phyloP scores from a whole-genome alignment of 2,113 vertebrate species.

The Pipa parva region DNA sequence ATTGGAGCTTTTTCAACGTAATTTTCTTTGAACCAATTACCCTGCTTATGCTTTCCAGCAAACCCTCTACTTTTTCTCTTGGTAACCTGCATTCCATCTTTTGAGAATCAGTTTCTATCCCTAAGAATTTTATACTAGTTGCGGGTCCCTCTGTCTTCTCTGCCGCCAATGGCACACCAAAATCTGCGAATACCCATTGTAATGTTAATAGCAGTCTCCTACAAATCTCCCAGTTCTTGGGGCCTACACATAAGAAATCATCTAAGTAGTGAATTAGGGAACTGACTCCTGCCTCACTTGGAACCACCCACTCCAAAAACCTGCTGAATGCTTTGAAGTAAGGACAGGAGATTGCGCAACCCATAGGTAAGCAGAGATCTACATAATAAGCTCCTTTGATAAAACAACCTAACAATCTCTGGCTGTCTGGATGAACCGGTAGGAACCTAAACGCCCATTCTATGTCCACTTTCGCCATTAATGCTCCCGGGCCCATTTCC shows the following conservation, averaged over 20 bases:
- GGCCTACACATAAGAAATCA: neutral
- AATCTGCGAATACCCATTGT: too few species aligned
- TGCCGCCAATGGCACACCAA: neutral
- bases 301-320: neutral
- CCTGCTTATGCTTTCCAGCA: too few species aligned
- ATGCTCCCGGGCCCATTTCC: fast-evolving
- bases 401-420: neutral
- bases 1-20: too few species aligned
- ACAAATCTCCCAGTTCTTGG: too few species aligned
- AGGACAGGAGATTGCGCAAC: neutral
- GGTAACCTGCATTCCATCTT: too few species aligned
- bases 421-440: neutral
- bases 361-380: too few species aligned
- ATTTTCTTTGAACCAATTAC: too few species aligned
- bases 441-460: neutral
- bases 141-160: too few species aligned
- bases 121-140: too few species aligned
- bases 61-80: too few species aligned
- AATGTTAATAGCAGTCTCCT: too few species aligned
- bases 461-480: neutral
- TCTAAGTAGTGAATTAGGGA: neutral
- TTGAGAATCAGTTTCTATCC: neutral
- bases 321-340: neutral
- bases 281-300: neutral
- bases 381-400: too few species aligned